Evolutionary conservation across 2,113 vertebrate species (phyloP).

Genomic region (Stegostoma tigrinum): DNA sequence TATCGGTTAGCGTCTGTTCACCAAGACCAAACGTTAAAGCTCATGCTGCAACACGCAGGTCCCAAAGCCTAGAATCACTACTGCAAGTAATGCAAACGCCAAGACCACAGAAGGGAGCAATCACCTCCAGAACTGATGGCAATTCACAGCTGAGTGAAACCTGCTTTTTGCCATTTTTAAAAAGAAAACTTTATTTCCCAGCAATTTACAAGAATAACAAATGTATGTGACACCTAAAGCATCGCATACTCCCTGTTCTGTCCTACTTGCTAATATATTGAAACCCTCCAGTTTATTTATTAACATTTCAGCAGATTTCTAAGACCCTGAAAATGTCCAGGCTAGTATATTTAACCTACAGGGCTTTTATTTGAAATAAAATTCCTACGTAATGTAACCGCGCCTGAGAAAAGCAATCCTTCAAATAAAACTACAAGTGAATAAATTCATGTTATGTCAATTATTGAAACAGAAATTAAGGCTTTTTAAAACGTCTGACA

Average conservation of each 20-base stretch:
- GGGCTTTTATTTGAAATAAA: background rate
- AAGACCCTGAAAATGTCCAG: background rate
- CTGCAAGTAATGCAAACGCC: background rate
- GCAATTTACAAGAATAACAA: background rate
- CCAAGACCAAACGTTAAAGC: background rate
- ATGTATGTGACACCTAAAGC: background rate
- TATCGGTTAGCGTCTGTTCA: background rate
- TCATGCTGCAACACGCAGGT: background rate
- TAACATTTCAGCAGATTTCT: background rate
- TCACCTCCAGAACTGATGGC: background rate
- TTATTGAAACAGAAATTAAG: background rate
- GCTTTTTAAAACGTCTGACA: background rate
- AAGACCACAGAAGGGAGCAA: background rate
- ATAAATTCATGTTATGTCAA: background rate
- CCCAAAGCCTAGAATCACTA: background rate
- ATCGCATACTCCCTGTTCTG: background rate
- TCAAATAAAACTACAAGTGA: background rate
- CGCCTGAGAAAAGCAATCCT: background rate
- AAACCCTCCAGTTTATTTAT: too few relatives aligned
- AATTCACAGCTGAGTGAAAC: slow-evolving; percentile 1
- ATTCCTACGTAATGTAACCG: background rate
- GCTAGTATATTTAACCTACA: background rate
- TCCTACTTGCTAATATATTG: background rate
- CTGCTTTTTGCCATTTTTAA: background rate
- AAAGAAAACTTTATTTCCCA: background rate